These are phyloP conservation scores for Tetramorium alpestre DNA, from an alignment of 1,140 invertebrate genomes.

Conservation along the genomic window DNA sequence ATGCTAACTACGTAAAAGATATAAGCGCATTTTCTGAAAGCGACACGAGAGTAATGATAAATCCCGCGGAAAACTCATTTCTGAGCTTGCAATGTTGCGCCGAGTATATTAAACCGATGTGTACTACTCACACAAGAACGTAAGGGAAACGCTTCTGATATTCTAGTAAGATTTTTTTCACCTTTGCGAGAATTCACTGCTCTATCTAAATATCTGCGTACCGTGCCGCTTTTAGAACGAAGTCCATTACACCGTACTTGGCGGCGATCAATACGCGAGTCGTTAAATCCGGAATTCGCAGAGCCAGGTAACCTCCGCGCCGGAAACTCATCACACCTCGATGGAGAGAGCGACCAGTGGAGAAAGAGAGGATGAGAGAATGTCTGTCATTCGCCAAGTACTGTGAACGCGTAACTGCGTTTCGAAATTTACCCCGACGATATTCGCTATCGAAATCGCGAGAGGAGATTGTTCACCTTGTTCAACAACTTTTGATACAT, in stretches of 20 bases:
- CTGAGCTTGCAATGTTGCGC: constrained; percentile 14
- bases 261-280: constrained; percentile 51
- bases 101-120: constrained; percentile 27
- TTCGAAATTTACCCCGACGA: constrained; percentile 11
- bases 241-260: constrained; percentile 45
- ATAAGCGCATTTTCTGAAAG: background rate
- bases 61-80: constrained; percentile 18
- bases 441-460: constrained; percentile 27
- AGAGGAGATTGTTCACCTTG: background rate
- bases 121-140: background rate
- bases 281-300: constrained; percentile 56
- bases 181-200: constrained; percentile 19
- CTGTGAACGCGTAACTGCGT: constrained; percentile 11
- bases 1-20: background rate
- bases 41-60: background rate
- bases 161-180: constrained; percentile 12
- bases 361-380: constrained; percentile 23
- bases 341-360: background rate
- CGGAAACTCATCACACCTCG: constrained; percentile 62
- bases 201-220: constrained; percentile 25
- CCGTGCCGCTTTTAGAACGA: constrained; percentile 17
- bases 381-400: constrained; percentile 45
- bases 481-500: background rate
- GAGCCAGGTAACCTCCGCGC: constrained; percentile 54
- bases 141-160: background rate